A percentile compares a stretch with the other conserved stretches of the same genome.
phyloP scores from a whole-genome alignment of 2,888 invertebrate species.

The Philereme transversata region DNA sequence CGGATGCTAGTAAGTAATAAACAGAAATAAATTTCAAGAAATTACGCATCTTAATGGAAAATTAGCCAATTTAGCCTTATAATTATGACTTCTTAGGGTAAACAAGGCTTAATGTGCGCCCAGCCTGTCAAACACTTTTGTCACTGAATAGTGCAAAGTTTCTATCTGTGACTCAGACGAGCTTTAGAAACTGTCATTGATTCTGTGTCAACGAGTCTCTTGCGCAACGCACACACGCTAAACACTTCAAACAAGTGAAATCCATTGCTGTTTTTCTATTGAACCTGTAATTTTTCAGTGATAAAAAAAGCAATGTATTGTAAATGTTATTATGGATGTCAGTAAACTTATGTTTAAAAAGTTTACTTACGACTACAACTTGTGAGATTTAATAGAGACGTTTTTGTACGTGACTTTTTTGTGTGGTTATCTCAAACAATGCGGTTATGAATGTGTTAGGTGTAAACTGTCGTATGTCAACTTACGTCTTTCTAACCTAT shows the following conservation, averaged over 20 bases:
- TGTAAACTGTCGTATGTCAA: slow-evolving; percentile 15
- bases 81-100: no score
- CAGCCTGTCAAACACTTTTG: slow-evolving; percentile 11
- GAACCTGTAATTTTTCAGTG: background rate
- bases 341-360: slow-evolving; percentile 62
- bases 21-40: no score
- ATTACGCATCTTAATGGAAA: no score
- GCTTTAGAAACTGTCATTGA: slow-evolving; percentile 14
- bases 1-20: no score
- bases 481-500: slow-evolving; percentile 12
- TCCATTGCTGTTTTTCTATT: slow-evolving; percentile 13
- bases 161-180: slow-evolving; percentile 62
- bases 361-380: slow-evolving; percentile 68
- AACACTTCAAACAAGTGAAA: background rate
- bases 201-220: slow-evolving; percentile 57
- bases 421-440: slow-evolving; percentile 56
- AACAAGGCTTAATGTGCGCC: slow-evolving; percentile 4
- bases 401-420: slow-evolving; percentile 61
- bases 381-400: slow-evolving; percentile 73
- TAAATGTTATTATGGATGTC: slow-evolving; percentile 62
- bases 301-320: slow-evolving; percentile 13
- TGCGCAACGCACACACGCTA: slow-evolving; percentile 62
- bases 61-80: no score
- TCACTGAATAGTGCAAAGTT: slow-evolving; percentile 14
- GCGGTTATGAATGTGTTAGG: slow-evolving; percentile 40